Evolutionary conservation across 1,140 invertebrate species (phyloP).

Genomic region (Pachypsylla venusta): DNA sequence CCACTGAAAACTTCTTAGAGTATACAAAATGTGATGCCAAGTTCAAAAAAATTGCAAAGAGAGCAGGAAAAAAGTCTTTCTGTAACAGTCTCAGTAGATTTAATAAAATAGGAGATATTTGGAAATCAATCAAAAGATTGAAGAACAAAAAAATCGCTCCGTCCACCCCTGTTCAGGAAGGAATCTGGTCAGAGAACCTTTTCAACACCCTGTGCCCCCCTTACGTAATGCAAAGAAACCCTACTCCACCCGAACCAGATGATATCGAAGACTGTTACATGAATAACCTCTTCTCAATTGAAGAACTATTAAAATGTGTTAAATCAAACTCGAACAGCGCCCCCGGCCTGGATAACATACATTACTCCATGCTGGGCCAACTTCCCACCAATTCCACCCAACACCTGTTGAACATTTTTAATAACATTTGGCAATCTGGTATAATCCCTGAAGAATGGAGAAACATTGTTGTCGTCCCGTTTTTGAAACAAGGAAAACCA

Average conservation of each 20-base stretch:
- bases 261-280: background rate
- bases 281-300: background rate
- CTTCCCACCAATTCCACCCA: background rate
- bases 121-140: background rate
- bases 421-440: background rate
- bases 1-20: background rate
- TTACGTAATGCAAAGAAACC: too few relatives aligned
- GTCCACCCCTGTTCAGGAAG: background rate
- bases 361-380: background rate
- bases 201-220: background rate
- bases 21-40: background rate
- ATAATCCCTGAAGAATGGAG: background rate
- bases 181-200: background rate
- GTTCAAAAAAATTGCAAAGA: too few relatives aligned
- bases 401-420: conserved; percentile 1
- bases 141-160: background rate
- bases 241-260: background rate
- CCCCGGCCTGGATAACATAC: background rate
- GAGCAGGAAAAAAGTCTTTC: too few relatives aligned
- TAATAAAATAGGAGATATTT: background rate
- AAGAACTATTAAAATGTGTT: background rate
- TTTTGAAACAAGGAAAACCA: background rate
- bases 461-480: background rate
- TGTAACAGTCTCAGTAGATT: background rate
- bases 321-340: background rate